Conservation (phyloP, 2,888 invertebrate genomes). For the Megaustenia siamemsis region DNA sequence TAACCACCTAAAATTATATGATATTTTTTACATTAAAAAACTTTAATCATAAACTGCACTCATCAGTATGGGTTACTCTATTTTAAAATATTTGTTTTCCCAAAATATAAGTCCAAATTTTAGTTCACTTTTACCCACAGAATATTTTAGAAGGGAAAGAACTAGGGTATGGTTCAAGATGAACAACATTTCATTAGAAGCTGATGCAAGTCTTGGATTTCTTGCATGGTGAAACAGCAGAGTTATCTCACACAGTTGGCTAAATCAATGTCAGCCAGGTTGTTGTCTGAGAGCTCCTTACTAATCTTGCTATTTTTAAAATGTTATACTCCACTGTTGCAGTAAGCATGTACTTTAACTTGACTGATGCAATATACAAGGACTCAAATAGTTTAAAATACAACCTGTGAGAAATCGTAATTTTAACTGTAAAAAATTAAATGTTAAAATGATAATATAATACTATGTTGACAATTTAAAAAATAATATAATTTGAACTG, state of each 20-base stretch:
- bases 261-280: neutral
- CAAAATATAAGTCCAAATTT: too few relatives aligned
- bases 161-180: neutral
- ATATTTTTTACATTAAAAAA: too few relatives aligned
- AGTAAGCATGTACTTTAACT: neutral
- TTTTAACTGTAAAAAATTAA: neutral
- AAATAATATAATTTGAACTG: neutral
- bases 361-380: neutral
- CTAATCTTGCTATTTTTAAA: neutral
- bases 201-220: conserved; percentile 4
- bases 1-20: too few relatives aligned
- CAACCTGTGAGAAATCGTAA: too few relatives aligned
- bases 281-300: neutral
- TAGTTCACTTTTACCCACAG: too few relatives aligned
- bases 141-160: neutral
- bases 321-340: neutral
- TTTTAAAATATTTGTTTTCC: too few relatives aligned
- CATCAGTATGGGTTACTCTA: too few relatives aligned
- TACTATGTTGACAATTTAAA: neutral
- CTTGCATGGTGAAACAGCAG: conserved; percentile 7
- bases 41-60: too few relatives aligned
- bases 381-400: too few relatives aligned
- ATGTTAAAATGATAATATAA: neutral
- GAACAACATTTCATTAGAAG: neutral
- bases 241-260: neutral